Conservation (phyloP, 2,888 invertebrate species). For the Hemaris fuciformis region DNA sequence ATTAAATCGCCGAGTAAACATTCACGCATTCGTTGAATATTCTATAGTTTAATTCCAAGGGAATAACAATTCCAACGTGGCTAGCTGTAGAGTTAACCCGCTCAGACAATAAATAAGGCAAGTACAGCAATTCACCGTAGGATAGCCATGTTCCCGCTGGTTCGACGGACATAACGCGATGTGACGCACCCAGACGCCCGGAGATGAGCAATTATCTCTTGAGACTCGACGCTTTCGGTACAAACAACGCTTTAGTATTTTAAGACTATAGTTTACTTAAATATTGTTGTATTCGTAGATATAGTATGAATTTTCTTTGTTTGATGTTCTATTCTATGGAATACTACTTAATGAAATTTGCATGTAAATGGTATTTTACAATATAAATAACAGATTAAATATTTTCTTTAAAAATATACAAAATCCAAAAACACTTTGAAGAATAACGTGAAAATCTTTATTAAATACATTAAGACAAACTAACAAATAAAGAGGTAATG, state of each 20-base stretch:
- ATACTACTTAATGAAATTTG: too few relatives aligned
- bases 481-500: constrained; percentile 25
- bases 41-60: neutral
- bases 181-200: neutral
- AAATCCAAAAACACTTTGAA: neutral
- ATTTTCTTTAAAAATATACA: neutral
- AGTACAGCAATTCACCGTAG: constrained; percentile 41
- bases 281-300: neutral
- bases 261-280: constrained; percentile 2
- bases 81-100: constrained; percentile 17
- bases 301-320: neutral
- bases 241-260: neutral
- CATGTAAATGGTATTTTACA: neutral
- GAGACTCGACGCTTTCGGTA: constrained; percentile 17
- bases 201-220: constrained; percentile 33
- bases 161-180: constrained; percentile 25
- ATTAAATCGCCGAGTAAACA: neutral
- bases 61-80: neutral
- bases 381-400: neutral
- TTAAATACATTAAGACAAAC: constrained; percentile 26
- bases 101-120: constrained; percentile 36
- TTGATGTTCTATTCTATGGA: too few relatives aligned
- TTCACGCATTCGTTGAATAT: neutral
- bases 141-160: constrained; percentile 37
- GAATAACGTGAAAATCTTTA: constrained; percentile 10